phyloP scores from a whole-genome alignment of 2,888 invertebrate species.

The Clostera curtula region DNA sequence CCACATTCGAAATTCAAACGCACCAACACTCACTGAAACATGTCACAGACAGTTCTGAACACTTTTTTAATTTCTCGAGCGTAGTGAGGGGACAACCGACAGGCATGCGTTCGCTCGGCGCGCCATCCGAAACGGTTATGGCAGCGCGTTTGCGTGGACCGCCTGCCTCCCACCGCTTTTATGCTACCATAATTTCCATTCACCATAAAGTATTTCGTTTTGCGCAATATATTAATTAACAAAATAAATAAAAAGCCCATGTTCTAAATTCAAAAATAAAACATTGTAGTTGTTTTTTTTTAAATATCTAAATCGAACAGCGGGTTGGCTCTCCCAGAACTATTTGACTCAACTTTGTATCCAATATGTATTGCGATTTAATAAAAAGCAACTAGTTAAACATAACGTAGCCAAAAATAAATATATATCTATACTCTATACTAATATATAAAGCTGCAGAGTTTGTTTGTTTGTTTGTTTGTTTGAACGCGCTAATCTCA shows the following conservation, averaged over 20 bases:
- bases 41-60: conserved; percentile 17
- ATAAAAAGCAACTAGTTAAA: no score
- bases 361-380: no score
- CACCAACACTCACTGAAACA: conserved; percentile 22
- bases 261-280: no score
- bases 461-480: no score
- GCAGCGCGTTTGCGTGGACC: conserved; percentile 32
- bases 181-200: conserved; percentile 40
- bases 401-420: no score
- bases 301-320: no score
- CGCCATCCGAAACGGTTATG: conserved; percentile 43
- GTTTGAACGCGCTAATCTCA: no score
- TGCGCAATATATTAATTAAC: conserved; percentile 55
- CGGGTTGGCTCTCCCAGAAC: no score
- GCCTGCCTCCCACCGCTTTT: conserved; percentile 25
- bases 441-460: no score
- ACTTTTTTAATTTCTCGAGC: conserved; percentile 17
- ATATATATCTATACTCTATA: no score
- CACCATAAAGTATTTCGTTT: conserved; percentile 62
- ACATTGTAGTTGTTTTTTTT: no score
- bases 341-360: no score
- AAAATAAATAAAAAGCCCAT: conserved; percentile 21
- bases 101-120: conserved; percentile 32
- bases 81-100: conserved; percentile 15
- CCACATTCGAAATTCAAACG: conserved; percentile 14